Base-by-base conservation (phyloP, 2,113 vertebrate species). In the Limnothrissa miodon region DNA sequence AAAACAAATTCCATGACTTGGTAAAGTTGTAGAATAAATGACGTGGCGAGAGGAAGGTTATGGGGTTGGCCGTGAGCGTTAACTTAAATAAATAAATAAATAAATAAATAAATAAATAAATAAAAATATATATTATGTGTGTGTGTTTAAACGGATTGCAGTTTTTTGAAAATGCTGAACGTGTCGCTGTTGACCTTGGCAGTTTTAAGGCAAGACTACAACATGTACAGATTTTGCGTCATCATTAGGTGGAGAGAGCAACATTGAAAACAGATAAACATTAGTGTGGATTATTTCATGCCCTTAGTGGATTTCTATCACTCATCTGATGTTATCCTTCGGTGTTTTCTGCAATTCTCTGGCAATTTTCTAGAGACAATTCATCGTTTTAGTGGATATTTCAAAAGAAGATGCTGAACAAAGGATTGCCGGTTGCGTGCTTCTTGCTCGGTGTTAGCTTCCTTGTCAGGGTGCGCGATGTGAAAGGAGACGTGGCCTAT, bases 401-500 rank as follows among this genome's bases (percentile, higher is more conserved):
- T 36, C 2, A 15, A 17, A 70, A 70, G 62, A 70, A 70, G 4
- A 70, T 70, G 62, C 62, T 2, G 25, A 70, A 70, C 15, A 39
- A 90, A 93, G 81, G 86, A 87, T 70, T 81, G 89, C n/a, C 25
- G 0, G 1, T 91, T 89, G 6, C 70, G 0, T 1, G 46, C 42
- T 42, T 6, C 39, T 23, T 85, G 59, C 1, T 85, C 21, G 17
- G 81, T 62, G 53, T 56, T 45, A 83, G 84, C 42, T 80, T 85
- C 51, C 42, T 78, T 29, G 25, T 79, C 33, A n/a, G 39, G 13
- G 19, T 82, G 51, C 83, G n/a, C 74, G 25, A 19, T 70, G 90
- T 87, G 8, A 0, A 86, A 86, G 87, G 85, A 15, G 92, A 90
- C 84, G 87, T 93, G 39, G 90, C 53, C 81, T 95, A 93, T 85